A percentile compares a stretch with the other conserved stretches of the same genome.
phyloP scores from a whole-genome alignment of 30 jellyfish, hydroid and myxozoan genomes.

The Chrysaora quinquecirrha region DNA sequence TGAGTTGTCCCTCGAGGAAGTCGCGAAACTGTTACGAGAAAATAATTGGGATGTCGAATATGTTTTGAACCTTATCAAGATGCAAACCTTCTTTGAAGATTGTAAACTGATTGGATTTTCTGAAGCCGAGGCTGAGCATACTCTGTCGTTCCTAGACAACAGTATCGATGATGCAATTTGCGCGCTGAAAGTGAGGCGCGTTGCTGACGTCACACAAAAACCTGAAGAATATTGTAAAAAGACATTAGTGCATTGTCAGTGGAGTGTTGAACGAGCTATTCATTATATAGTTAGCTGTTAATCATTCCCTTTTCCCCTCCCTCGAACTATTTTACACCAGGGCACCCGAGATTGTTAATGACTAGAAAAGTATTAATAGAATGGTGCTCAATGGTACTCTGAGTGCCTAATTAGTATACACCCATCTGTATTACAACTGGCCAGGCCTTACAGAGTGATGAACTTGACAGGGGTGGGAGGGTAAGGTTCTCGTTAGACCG shows the following conservation, averaged over 20 bases:
- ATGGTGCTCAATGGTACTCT: too few species aligned
- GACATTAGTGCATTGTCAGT: slow-evolving; percentile 63
- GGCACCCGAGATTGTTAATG: too few species aligned
- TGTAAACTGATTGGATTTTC: slow-evolving; percentile 28
- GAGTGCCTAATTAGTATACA: too few species aligned
- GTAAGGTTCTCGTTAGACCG: too few species aligned
- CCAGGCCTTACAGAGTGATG: too few species aligned
- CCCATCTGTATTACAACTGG: too few species aligned
- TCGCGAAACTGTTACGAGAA: slow-evolving; percentile 50
- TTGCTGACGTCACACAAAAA: slow-evolving; percentile 83
- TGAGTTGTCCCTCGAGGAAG: slow-evolving; percentile 39
- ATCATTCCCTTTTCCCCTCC: too few species aligned
- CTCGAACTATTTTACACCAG: too few species aligned
- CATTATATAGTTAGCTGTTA: slow-evolving; percentile 21
- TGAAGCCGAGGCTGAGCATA: slow-evolving; percentile 14
- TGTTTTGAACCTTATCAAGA: slow-evolving; percentile 16
- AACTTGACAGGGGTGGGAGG: too few species aligned
- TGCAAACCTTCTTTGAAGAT: slow-evolving; percentile 15
- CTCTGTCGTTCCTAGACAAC: slow-evolving; percentile 14
- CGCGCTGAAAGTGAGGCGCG: slow-evolving; percentile 56
- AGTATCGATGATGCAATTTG: slow-evolving; percentile 61
- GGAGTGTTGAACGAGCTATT: slow-evolving; percentile 88
- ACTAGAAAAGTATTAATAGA: too few species aligned
- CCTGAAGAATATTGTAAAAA: slow-evolving; percentile 67
- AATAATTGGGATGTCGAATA: slow-evolving; percentile 40